A percentile compares a stretch with the other conserved stretches of the same genome.
phyloP scores from a whole-genome alignment of 23 tunicate genomes.

The Phallusia fumigata region DNA sequence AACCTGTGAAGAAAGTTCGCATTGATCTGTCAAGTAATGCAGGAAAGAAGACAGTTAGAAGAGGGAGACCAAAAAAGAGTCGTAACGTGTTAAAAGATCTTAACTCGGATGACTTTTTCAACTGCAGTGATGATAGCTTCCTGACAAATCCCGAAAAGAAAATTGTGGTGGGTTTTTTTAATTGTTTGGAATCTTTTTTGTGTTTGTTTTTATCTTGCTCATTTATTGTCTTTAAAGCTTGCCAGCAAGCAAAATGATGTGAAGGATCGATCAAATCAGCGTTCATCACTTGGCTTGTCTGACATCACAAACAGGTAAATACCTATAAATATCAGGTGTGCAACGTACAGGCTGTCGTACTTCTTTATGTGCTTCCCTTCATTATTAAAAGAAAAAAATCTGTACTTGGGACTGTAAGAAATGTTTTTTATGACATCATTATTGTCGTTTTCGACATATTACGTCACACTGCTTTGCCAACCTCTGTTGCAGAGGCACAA shows the following conservation, averaged over 20 bases:
- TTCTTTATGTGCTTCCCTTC: no score
- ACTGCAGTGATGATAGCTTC: constrained; percentile 45
- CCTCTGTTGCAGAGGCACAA: no score
- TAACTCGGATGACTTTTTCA: not conserved
- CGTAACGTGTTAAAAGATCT: not conserved
- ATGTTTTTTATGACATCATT: no score
- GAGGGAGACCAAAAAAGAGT: not conserved
- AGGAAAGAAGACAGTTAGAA: not conserved
- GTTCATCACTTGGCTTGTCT: not conserved
- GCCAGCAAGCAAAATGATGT: not conserved
- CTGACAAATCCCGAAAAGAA: constrained; percentile 32
- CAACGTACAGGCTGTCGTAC: no score
- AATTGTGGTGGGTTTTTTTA: constrained; percentile 19
- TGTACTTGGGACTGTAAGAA: no score
- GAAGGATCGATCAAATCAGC: not conserved
- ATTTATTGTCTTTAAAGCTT: no score
- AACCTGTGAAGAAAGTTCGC: not conserved
- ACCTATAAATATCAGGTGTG: no score
- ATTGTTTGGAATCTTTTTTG: no score
- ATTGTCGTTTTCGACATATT: no score
- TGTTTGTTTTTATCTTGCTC: no score
- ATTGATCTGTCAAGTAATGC: not conserved
- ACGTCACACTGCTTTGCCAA: no score
- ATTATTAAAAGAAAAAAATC: no score
- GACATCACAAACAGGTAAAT: constrained; percentile 23